Base-by-base conservation (phyloP, 2,888 invertebrate genomes). In the Epistrophella euchroma region DNA sequence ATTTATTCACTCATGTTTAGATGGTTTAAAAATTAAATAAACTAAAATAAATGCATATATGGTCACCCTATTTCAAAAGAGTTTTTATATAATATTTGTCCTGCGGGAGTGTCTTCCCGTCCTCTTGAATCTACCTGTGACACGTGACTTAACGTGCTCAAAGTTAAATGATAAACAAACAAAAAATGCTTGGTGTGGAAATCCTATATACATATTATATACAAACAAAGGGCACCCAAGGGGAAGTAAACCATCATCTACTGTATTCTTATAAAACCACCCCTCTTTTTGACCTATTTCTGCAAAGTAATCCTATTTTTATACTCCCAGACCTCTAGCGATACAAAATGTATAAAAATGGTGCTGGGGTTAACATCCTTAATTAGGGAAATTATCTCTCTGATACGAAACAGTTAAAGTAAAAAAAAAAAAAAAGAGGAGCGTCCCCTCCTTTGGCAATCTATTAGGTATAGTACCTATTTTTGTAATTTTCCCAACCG, bases 381-480 rank as follows among this genome's bases (percentile, higher is more conserved):
- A 86, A 86, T 86, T 86, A 86, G 82, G 77, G 37, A 82, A 86
- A 78, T 82, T 86, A 74, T 86, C 82, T 86, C 82, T 66, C 40
- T 19, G 43, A 64, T 50, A 43, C 25, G 68, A 77, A 50, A 40
- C 43, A 19, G 52, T 68, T 37, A 52, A 32, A 32, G 43, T 37
- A 79, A 71, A 72, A 79, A 70, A 77, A 58, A 78, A 76, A n/a
- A n/a, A n/a, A n/a, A 66, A 50, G 17, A 78, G 81, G 85, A 77
- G 85, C 68, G 85, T 62, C 56, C 66, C 64, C 62, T 43, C 76
- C n/a, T n/a, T 52, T 55, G 47, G 50, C 52, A 47, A 19, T 19
- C 68, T 68, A 56, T 15, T 52, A 52, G n/a, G n/a, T n/a, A n/a
- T n/a, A n/a, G n/a, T n/a, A n/a, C n/a, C n/a, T 25, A 37, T 81